These are phyloP conservation scores for Zootoca vivipara DNA, from an alignment of 2,113 vertebrate genomes.

Conservation along the genomic window DNA sequence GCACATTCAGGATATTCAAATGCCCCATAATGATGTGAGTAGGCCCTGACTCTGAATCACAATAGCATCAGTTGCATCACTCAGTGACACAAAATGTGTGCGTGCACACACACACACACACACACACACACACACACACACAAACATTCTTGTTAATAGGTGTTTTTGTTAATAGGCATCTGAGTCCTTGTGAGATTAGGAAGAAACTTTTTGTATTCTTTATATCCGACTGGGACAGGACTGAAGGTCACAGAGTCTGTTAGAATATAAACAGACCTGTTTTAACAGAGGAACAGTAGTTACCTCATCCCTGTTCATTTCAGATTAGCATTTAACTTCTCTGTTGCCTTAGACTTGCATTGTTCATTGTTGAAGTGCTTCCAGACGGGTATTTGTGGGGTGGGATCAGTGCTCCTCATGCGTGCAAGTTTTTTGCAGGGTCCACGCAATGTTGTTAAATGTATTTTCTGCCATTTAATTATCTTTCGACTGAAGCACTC, in stretches of 20 bases:
- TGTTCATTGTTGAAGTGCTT: not conserved
- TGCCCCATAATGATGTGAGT: not conserved
- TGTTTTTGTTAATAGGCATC: constrained; percentile 26
- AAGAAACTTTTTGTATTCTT: constrained; percentile 62
- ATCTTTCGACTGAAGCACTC: not conserved
- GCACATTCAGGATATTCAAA: not conserved
- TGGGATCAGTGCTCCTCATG: too few species aligned
- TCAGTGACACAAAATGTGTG: constrained; percentile 27
- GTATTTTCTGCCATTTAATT: too few species aligned
- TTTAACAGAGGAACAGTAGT: constrained; percentile 46
- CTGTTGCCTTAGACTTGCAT: not conserved
- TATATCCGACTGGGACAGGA: constrained; percentile 52
- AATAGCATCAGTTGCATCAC: constrained; percentile 49
- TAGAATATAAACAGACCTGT: constrained; percentile 63
- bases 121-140: not conserved
- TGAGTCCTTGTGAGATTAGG: constrained; percentile 44
- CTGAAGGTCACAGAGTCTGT: constrained; percentile 62
- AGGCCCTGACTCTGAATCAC: constrained; percentile 27
- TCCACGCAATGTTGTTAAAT: too few species aligned
- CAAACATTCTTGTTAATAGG: not conserved
- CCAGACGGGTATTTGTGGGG: too few species aligned
- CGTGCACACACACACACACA: not conserved
- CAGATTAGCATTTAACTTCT: constrained; percentile 12
- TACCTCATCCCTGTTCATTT: constrained; percentile 52
- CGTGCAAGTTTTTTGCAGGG: too few species aligned